phyloP scores from a whole-genome alignment of 2,888 invertebrate species.

The Acronicta alni region DNA sequence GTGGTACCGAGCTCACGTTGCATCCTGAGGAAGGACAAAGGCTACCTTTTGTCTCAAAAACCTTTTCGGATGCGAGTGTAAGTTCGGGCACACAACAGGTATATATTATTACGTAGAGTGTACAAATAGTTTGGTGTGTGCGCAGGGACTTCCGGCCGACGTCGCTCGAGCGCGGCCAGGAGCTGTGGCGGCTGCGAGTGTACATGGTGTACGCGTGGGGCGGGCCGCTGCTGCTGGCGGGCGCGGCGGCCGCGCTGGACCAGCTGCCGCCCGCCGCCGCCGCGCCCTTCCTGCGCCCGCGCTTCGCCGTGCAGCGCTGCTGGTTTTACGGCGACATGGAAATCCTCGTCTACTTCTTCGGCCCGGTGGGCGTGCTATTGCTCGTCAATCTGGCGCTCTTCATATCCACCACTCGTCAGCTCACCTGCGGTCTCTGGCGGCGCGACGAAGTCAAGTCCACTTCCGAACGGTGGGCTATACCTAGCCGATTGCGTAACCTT shows the following conservation, averaged over 20 bases:
- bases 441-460: conserved; percentile 96
- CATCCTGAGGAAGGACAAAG: too few species aligned
- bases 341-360: conserved; percentile 95
- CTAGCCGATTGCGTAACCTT: neutral
- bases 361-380: conserved; percentile 94
- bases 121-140: conserved; percentile 4
- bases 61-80: too few species aligned
- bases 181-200: conserved; percentile 93
- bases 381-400: conserved; percentile 94
- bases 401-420: conserved; percentile 94
- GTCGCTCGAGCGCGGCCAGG: conserved; percentile 95
- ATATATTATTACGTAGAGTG: too few species aligned
- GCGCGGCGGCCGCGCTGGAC: conserved; percentile 93
- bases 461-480: conserved; percentile 77
- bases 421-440: conserved; percentile 96
- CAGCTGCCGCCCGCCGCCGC: conserved; percentile 89
- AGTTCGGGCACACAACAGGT: too few species aligned
- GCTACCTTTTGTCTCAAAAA: too few species aligned
- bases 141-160: conserved; percentile 95
- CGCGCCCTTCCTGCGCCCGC: conserved; percentile 91
- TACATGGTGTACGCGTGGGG: conserved; percentile 97
- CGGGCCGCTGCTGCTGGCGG: conserved; percentile 93
- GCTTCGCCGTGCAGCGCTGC: conserved; percentile 94
- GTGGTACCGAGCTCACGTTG: too few species aligned
- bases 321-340: conserved; percentile 96